Evolutionary conservation across 2,113 vertebrate species (phyloP).

Genomic region (Ictalurus punctatus): DNA sequence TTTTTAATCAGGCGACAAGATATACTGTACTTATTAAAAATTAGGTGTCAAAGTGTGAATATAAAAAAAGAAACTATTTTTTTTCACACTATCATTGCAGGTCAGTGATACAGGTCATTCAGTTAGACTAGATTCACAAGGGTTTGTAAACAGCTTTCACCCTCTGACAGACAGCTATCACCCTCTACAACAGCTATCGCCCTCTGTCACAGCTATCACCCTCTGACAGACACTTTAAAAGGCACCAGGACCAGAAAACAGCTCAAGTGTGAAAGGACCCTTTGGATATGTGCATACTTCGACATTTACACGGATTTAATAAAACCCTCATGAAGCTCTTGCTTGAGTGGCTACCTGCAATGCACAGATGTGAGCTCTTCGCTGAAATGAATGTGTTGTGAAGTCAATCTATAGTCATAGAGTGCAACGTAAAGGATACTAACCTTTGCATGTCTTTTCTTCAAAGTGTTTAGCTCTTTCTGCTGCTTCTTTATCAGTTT

Average conservation of each 20-base stretch:
- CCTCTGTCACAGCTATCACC: neutral
- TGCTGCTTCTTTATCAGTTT: slow-evolving; percentile 97
- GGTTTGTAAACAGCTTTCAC: neutral
- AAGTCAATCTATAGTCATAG: neutral
- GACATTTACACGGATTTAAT: neutral
- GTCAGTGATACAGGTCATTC: neutral
- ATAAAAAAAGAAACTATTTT: neutral
- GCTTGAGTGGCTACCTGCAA: neutral
- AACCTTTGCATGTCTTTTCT: slow-evolving; percentile 98
- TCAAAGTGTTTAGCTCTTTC: slow-evolving; percentile 90
- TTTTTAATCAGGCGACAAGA: neutral
- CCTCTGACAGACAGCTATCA: neutral
- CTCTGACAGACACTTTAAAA: neutral
- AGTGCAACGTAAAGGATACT: slow-evolving; percentile 34
- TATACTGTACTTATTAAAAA: neutral
- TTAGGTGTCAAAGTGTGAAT: no score
- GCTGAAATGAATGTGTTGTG: neutral
- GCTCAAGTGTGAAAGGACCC: neutral
- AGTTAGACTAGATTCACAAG: neutral
- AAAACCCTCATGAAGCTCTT: neutral
- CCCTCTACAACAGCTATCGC: no score
- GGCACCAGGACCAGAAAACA: neutral
- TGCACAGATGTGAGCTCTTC: neutral
- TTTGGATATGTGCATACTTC: neutral
- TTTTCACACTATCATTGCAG: neutral